Conservation (phyloP, 37 sponge, comb jelly and placozoan species). For the Bolinopsis microptera region DNA sequence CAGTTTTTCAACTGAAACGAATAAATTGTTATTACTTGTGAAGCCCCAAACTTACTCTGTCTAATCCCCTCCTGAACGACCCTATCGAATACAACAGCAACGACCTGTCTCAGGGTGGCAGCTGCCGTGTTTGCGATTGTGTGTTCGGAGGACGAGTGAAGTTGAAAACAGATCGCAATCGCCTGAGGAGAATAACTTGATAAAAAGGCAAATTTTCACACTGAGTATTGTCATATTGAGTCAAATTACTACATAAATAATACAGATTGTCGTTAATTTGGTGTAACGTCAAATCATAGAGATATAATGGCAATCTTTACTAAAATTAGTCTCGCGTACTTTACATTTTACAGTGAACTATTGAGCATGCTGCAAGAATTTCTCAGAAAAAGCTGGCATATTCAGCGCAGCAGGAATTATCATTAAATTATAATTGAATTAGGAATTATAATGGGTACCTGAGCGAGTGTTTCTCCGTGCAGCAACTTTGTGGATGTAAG, state of each 20-base stretch:
- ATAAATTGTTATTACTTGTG: not conserved
- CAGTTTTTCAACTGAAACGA: too few relatives aligned
- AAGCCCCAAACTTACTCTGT: not conserved
- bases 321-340: too few relatives aligned
- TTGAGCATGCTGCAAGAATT: too few relatives aligned
- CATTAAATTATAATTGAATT: too few relatives aligned
- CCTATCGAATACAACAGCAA: constrained; percentile 80
- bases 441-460: constrained; percentile 62
- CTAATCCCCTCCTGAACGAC: not conserved
- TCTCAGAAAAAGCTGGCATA: too few relatives aligned
- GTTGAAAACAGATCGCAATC: constrained; percentile 73
- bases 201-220: too few relatives aligned
- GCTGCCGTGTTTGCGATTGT: constrained; percentile 78
- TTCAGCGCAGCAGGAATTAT: too few relatives aligned
- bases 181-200: constrained; percentile 67
- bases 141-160: constrained; percentile 70
- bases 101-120: constrained; percentile 84
- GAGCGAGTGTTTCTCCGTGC: constrained; percentile 73
- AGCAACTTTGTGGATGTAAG: constrained; percentile 72
- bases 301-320: not conserved
- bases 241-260: too few relatives aligned
- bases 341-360: too few relatives aligned
- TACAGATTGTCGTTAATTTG: not conserved
- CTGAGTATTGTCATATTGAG: not conserved
- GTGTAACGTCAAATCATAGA: not conserved